Conservation (phyloP, 2,113 vertebrate genomes). For the Eurystomus gularis region DNA sequence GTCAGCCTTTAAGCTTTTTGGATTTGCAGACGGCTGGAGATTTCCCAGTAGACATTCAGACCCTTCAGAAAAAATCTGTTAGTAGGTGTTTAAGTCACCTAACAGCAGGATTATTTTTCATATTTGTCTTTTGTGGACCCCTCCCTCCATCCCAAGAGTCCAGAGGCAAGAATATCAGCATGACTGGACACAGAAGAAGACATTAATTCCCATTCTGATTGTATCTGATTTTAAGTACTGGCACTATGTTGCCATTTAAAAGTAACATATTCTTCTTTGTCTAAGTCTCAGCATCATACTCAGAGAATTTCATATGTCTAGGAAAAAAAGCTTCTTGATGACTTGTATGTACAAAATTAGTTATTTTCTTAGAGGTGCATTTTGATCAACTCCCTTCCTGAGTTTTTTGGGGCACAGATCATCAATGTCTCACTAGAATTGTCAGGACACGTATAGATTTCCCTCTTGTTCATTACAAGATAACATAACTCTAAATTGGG, state of each 20-base stretch:
- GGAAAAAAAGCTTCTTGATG: background rate
- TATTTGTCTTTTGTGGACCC: background rate
- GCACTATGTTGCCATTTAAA: background rate
- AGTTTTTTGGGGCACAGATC: slow-evolving; percentile 63
- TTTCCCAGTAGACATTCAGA: background rate
- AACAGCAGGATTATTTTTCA: background rate
- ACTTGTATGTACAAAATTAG: background rate
- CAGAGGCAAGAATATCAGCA: background rate
- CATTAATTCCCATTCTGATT: background rate
- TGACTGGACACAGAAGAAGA: background rate
- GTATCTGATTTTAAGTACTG: background rate
- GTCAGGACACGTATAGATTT: slow-evolving; percentile 73
- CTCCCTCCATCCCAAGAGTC: background rate
- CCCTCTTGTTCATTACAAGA: slow-evolving; percentile 71
- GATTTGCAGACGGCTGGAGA: background rate
- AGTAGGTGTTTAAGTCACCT: background rate
- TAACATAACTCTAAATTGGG: slow-evolving; percentile 66
- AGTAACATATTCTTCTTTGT: background rate
- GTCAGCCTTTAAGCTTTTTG: background rate
- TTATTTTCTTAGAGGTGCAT: slow-evolving; percentile 36
- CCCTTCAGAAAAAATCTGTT: background rate
- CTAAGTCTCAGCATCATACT: background rate
- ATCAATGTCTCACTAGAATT: slow-evolving; percentile 51
- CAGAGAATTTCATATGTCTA: background rate
- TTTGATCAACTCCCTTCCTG: slow-evolving; percentile 52